Conservation (phyloP, 2,888 invertebrate species). For the Mesochorus sp. region DNA sequence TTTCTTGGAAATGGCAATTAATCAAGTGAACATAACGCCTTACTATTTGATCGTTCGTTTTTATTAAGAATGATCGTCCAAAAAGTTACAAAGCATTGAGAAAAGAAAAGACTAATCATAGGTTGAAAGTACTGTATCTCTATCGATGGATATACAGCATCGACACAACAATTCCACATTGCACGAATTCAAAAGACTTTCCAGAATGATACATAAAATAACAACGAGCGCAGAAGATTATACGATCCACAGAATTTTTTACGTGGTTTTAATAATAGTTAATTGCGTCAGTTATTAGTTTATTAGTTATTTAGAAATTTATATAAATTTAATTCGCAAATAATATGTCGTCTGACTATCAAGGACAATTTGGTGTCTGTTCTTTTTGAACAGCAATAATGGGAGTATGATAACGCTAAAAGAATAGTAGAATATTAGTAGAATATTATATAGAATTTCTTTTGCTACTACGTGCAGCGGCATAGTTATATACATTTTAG, state of each 20-base stretch:
- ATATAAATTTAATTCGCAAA: background rate
- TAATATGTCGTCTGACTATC: background rate
- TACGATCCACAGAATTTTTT: too few species aligned
- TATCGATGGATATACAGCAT: background rate
- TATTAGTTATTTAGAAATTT: background rate
- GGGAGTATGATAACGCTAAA: background rate
- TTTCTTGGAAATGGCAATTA: constrained; percentile 70
- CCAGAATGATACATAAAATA: background rate
- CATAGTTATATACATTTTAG: background rate
- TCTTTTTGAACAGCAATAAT: constrained; percentile 25
- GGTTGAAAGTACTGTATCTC: background rate
- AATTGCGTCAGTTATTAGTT: background rate
- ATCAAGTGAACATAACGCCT: constrained; percentile 70
- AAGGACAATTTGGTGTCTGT: background rate
- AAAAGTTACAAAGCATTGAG: background rate
- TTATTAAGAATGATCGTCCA: constrained; percentile 73
- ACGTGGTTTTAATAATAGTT: background rate
- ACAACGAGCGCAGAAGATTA: background rate
- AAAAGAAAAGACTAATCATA: background rate
- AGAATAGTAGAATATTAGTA: background rate
- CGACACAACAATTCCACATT: background rate
- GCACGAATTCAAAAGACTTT: background rate
- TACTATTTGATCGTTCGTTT: constrained; percentile 73
- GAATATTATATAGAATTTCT: too few species aligned
- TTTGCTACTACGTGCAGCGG: background rate